Base-by-base conservation (phyloP, 2,797 vertebrate genomes). In the Poliocrania exsul region DNA sequence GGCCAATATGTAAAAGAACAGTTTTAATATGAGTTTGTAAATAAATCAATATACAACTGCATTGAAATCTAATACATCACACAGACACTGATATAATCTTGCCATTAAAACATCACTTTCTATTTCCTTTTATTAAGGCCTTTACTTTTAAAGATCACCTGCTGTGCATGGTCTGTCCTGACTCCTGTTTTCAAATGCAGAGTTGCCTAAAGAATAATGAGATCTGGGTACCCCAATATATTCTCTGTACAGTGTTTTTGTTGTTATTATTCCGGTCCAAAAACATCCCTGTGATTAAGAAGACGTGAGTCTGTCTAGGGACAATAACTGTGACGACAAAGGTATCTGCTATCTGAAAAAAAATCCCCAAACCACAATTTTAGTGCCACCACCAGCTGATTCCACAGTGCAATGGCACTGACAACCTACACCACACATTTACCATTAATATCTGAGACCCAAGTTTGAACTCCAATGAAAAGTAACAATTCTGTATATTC, bases 31-130 rank as follows among this genome's bases (percentile, higher is more conserved):
- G 33, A 75, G 40, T 42, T 62, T 46, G 40, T 37, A 25, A 46
- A 64, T 79, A 95, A 83, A 95, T 88, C 94, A 94, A 90, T 71
- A 85, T 24, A 83, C 19, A 66, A 51, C 29, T 38, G 31, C 42
- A 75, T 4, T 38, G 50, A 81, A 90, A 83, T 56, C 31, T 58
- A 83, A 72, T 47, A 58, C 28, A 13, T 17, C 18, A 38, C 37
- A 57, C 33, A 28, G 72, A 25, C 54, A 40, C 66, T 58, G 77
- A 54, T 70, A 81, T 1, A 42, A 88, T 84, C 85, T 61, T 81
- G 54, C 42, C 62, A 38, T 84, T 88, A 81, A 83, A 88, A 71
- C 70, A 78, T 67, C 26, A 29, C 40, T 40, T 47, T 50, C 28
- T 33, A 40, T 77, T 86, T 90, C 62, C 58, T 81, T 80, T 84